Evolutionary conservation across 2,888 invertebrate genomes (phyloP), one percentile per base, ranked within the genome.

Genomic region (Diarsia brunnea): DNA sequence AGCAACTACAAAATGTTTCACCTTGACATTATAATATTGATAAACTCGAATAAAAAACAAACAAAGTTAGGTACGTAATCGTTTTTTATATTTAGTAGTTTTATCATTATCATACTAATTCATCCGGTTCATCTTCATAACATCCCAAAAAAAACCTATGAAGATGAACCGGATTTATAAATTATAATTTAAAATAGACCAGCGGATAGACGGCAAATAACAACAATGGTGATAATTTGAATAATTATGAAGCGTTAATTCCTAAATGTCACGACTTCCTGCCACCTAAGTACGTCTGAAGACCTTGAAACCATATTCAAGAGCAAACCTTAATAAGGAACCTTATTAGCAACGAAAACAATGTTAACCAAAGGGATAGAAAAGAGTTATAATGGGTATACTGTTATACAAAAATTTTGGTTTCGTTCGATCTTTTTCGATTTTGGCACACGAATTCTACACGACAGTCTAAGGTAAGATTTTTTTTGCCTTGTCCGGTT

Each of bases 11-110:
- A 69, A n/a, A n/a, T 65, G 60, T 45, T 79, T 84, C 19, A 58
- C 81, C 81, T 80, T 81, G 81, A 80, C 84, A 73, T 84, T 73
- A 61, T 38, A 24, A 60, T 69, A 55, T 27, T 43, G 67, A 79
- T 60, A 79, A 79, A 49, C 27, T 43, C 14, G n/a, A 79, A 60
- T 66, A 65, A 1, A 49, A 58, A 58, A 24, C 47, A 66, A 49
- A 69, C 31, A 31, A n/a, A n/a, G n/a, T n/a, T n/a, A n/a, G n/a
- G n/a, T n/a, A n/a, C n/a, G n/a, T n/a, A n/a, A n/a, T n/a, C n/a
- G n/a, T n/a, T n/a, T n/a, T n/a, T n/a, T n/a, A 12, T 82, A n/a
- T 51, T 63, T 63, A 31, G 0, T 19, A 19, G 12, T 38, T 4
- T 49, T 16, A 24, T 53, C n/a, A 75, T 51, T 78, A 45, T 71